These are phyloP conservation scores for Hemibagrus guttatus DNA, from an alignment of 2,797 vertebrate genomes.

Conservation along the genomic window DNA sequence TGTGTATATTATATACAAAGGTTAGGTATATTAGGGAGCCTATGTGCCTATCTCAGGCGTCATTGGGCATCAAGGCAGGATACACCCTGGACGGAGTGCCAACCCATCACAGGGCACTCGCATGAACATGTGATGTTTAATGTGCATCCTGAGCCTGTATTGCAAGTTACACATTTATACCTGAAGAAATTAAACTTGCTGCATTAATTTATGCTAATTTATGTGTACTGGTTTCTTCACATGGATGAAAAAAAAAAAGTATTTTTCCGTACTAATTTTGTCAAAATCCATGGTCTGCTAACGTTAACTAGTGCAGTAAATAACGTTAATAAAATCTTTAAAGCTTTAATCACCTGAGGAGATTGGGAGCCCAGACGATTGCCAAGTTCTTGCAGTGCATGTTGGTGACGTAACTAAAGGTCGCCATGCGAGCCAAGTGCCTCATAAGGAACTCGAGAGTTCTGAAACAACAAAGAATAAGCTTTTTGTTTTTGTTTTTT, in stretches of 20 bases:
- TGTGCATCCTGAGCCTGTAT: neutral
- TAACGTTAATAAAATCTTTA: no score
- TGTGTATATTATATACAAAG: no score
- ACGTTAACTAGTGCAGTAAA: no score
- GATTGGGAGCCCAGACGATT: conserved; percentile 97
- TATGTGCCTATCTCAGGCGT: no score
- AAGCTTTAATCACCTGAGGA: no score
- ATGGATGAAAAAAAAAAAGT: neutral
- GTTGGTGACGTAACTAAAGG: conserved; percentile 94
- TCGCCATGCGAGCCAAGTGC: conserved; percentile 90
- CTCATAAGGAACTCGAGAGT: conserved; percentile 99
- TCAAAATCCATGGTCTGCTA: no score
- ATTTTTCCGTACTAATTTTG: neutral
- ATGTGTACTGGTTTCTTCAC: neutral
- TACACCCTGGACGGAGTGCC: no score
- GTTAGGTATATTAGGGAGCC: no score
- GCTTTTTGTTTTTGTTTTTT: no score
- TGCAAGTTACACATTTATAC: neutral
- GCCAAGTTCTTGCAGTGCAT: conserved; percentile 99
- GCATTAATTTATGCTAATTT: no score
- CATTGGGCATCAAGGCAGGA: no score
- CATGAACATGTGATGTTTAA: neutral
- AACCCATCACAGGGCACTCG: no score
- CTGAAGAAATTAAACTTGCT: neutral
- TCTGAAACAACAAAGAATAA: conserved; percentile 68